A percentile compares a stretch with the other conserved stretches of the same genome.
Evolutionary conservation across 2,888 invertebrate species (phyloP).

Genomic region (Zhuqinia jingwanae): DNA sequence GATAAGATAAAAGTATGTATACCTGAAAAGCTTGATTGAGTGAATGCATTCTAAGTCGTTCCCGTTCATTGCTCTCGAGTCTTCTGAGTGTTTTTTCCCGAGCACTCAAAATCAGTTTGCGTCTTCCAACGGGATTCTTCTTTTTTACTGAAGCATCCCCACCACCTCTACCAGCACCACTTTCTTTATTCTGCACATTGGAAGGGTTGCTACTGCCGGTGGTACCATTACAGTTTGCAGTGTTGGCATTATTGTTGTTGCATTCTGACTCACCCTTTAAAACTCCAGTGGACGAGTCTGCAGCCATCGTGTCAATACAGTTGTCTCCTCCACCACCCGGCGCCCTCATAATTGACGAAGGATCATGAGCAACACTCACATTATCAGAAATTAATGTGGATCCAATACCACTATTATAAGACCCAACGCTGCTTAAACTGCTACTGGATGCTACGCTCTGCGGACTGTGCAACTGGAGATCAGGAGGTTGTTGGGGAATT

Average conservation of each 20-base stretch:
- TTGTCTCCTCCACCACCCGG: constrained; percentile 62
- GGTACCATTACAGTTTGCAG: constrained; percentile 35
- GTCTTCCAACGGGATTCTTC: constrained; percentile 79
- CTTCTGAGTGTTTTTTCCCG: constrained; percentile 79
- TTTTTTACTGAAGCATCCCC: constrained; percentile 73
- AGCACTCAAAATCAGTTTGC: constrained; percentile 79
- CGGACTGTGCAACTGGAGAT: constrained; percentile 70
- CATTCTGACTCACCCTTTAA: constrained; percentile 62
- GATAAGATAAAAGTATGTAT: constrained; percentile 12
- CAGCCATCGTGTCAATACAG: constrained; percentile 64
- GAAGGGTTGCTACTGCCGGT: constrained; percentile 23
- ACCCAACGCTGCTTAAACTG: constrained; percentile 67
- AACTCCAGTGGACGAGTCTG: constrained; percentile 66
- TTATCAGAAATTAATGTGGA: constrained; percentile 61
- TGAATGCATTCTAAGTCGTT: constrained; percentile 79
- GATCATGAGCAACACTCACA: constrained; percentile 70
- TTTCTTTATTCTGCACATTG: constrained; percentile 42
- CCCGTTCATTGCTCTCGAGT: constrained; percentile 79
- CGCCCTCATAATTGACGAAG: constrained; percentile 61
- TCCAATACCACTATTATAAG: constrained; percentile 59
- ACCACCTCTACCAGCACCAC: constrained; percentile 29
- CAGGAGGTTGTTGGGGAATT: constrained; percentile 62
- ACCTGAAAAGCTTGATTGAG: constrained; percentile 79
- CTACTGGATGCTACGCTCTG: constrained; percentile 71
- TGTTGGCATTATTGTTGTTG: constrained; percentile 63